Evolutionary conservation across 64 coral and sea anemone genomes (phyloP), one percentile per base, ranked within the genome.

Genomic region (Acropora tenuis): DNA sequence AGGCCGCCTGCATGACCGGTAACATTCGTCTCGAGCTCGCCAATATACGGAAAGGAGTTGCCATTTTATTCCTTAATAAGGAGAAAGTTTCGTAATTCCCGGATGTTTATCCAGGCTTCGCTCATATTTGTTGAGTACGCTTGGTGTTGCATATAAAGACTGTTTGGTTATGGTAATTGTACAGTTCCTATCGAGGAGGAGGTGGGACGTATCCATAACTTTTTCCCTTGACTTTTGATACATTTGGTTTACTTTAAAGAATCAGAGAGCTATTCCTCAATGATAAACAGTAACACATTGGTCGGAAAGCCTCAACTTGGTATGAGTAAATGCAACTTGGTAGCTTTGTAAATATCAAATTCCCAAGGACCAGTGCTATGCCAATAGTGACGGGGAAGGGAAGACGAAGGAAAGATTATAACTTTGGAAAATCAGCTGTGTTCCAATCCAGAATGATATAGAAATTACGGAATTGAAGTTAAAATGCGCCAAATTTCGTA

Each of bases 221-320:
- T 71, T 47, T 48, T 72, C 1, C 72, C 68, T 1, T 9, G 43
- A 12, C 15, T 48, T 47, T n/a, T 85, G 2, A 20, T 85, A 47
- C 20, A 16, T 43, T 69, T 72, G 69, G 1, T 8, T n/a, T 49
- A 18, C 18, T 48, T 48, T 71, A 43, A 3, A 69, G 63, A 30
- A 85, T 13, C 63, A 47, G 44, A 18, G 69, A 45, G 61, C 50
- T 18, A 72, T 30, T 85, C 82, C 19, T 85, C 46, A 49, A 43
- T 17, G 46, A 63, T 4, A 61, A 78, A 84, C 83, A 91, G 79
- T 16, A 57, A 73, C 41, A 91, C 89, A 7, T 17, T 74, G 10
- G 79, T 91, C 19, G 89, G 89, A 47, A 82, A 80, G 48, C 89
- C 89, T 74, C n/a, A 91, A 80, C 89, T 91, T 47, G 89, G 89